These are phyloP conservation scores for Tortricodes alternella DNA, from an alignment of 2,888 invertebrate species.

Conservation along the genomic window DNA sequence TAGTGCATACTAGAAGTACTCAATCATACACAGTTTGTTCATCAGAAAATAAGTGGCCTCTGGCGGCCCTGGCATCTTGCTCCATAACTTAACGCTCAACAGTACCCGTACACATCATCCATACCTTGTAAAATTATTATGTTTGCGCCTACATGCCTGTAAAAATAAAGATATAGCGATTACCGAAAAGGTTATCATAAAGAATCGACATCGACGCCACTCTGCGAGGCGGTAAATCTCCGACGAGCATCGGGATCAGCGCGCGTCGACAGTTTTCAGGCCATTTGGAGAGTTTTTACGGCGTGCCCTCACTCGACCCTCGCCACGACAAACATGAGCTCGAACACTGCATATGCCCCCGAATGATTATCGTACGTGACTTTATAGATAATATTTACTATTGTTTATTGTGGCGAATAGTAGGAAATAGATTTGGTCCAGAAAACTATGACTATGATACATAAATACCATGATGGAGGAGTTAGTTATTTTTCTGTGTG, in stretches of 20 bases:
- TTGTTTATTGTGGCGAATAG: slow-evolving; percentile 15
- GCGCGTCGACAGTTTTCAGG: slow-evolving; percentile 68
- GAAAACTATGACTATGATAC: no score
- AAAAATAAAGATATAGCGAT: slow-evolving; percentile 26
- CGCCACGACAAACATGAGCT: slow-evolving; percentile 49
- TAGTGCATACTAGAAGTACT: no score
- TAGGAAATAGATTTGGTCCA: slow-evolving; percentile 11
- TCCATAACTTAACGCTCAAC: no score
- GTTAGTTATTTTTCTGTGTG: no score
- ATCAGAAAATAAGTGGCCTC: no score
- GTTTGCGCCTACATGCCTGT: slow-evolving; percentile 9
- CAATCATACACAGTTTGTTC: no score
- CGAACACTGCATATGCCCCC: slow-evolving; percentile 28
- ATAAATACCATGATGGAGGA: no score
- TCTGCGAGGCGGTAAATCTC: slow-evolving; percentile 34
- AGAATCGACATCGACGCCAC: slow-evolving; percentile 41
- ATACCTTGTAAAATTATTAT: no score
- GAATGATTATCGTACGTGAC: slow-evolving; percentile 31
- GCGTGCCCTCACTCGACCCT: slow-evolving; percentile 46
- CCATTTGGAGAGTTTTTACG: slow-evolving; percentile 67
- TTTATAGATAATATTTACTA: slow-evolving; percentile 30
- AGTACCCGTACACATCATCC: no score
- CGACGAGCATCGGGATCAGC: slow-evolving; percentile 46
- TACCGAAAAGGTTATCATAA: slow-evolving; percentile 27
- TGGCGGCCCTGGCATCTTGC: no score